Evolutionary conservation across 2,797 vertebrate genomes (phyloP), one percentile per base, ranked within the genome.

Genomic region (Sebastes variabilis): DNA sequence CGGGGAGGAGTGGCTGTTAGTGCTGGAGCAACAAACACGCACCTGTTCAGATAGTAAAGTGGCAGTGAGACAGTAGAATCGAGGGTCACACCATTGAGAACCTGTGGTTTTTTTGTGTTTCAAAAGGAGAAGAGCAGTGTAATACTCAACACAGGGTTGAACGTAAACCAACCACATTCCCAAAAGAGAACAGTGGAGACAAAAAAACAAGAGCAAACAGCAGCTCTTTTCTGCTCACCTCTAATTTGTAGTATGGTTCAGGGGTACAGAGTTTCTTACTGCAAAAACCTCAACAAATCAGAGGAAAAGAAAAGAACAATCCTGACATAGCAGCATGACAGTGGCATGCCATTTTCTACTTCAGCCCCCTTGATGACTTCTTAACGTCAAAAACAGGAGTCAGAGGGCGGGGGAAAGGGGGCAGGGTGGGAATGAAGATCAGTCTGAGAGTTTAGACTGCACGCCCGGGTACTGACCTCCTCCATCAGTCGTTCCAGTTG

Each of bases 1-100:
- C 1, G 97, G 97, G 98, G 98, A 99, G 98, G 99, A 98, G 97
- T 88, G 97, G 96, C 96, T 96, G 97, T 99, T 99, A 99, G 99
- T 96, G 91, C 90, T 86, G 89, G 91, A 90, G 91, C 88, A 88
- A 91, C 90, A 93, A 92, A 91, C 87, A 81, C 74, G 89, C 89
- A 93, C 97, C 97, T 97, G 97, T 94, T 89, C 88, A 96, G 96
- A 93, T 72, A 94, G 81, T 79, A 85, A 90, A 96, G 85, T 94
- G 95, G 95, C 94, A 96, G 95, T 95, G 85, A 96, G 94, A 95
- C 95, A 90, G 87, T 83, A 88, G 84, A 91, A 87, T 89, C 73
- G 91, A 87, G 83, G 84, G 82, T 91, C 89, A 92, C 76, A 88
- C 91, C 89, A 93, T 87, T 79, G 87, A 93, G 78, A 91, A 90